phyloP scores from a whole-genome alignment of 2,888 invertebrate genomes.

The Eupithecia dodoneata region DNA sequence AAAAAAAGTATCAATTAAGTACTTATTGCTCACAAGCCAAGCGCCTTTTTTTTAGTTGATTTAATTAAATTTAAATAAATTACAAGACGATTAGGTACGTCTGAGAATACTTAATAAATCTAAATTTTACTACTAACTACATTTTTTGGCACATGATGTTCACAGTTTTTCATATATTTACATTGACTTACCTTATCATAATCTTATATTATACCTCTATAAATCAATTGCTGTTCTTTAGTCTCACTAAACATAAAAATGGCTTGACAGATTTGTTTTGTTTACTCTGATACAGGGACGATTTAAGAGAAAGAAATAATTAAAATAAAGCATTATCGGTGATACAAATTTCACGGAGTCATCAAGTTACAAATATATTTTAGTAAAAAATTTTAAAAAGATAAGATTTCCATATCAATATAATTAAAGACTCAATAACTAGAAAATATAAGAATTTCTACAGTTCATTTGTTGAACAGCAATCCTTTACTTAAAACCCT shows the following conservation, averaged over 20 bases:
- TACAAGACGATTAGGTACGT: neutral
- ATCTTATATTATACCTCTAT: too few species aligned
- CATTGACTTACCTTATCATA: slow-evolving; percentile 22
- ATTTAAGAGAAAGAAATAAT: too few species aligned
- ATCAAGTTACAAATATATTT: neutral
- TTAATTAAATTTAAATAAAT: neutral
- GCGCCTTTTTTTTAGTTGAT: too few species aligned
- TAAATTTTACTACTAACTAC: slow-evolving; percentile 10
- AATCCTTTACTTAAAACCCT: neutral
- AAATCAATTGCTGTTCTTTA: too few species aligned
- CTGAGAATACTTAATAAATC: neutral
- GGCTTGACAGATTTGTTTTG: too few species aligned
- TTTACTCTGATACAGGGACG: too few species aligned
- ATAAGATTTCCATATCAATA: neutral
- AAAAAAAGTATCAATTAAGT: neutral
- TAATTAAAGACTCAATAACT: neutral
- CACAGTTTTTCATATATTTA: slow-evolving; percentile 32
- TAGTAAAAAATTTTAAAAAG: neutral
- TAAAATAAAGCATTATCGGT: too few species aligned
- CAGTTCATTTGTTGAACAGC: neutral
- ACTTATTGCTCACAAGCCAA: neutral
- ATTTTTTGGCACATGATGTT: slow-evolving; percentile 33
- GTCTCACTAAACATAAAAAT: too few species aligned
- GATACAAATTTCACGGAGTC: too few species aligned
- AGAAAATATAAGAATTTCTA: neutral